Percentiles rank a stretch among this genome's conserved stretches.
phyloP scores from a whole-genome alignment of 2,888 invertebrate species.

The Dione juno region DNA sequence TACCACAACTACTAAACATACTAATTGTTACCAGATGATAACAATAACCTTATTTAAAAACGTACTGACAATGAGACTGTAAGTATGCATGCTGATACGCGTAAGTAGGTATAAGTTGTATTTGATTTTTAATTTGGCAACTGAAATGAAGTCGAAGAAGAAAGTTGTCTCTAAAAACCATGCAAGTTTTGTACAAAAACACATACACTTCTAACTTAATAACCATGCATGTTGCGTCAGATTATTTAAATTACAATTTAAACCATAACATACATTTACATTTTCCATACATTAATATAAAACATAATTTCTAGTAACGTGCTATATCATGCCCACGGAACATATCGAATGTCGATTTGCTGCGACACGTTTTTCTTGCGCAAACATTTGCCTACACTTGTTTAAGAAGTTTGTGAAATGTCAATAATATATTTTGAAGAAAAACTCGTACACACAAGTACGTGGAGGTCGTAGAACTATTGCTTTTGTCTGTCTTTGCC shows the following conservation, averaged over 20 bases:
- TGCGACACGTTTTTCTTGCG: neutral
- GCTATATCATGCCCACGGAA: no score
- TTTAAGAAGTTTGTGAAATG: conserved; percentile 9
- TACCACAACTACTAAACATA: no score
- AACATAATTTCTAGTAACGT: neutral
- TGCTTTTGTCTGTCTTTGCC: neutral
- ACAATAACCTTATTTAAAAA: no score
- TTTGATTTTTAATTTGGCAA: no score
- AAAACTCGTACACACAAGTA: neutral
- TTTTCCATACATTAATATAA: conserved; percentile 18
- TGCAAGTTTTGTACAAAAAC: no score
- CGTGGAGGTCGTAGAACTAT: neutral
- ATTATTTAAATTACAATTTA: neutral
- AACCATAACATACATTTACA: neutral
- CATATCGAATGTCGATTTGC: neutral
- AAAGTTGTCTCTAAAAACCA: no score
- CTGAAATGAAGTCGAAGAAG: no score
- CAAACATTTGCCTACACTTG: neutral
- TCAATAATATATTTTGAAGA: neutral
- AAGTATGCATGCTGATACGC: no score
- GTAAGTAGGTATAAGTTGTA: no score
- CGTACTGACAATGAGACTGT: no score
- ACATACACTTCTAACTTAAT: neutral
- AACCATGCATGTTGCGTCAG: neutral
- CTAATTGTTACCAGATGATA: no score